Conservation (phyloP, 37 sponge, comb jelly and placozoan species). For the Halisarca cf. caerulea region DNA sequence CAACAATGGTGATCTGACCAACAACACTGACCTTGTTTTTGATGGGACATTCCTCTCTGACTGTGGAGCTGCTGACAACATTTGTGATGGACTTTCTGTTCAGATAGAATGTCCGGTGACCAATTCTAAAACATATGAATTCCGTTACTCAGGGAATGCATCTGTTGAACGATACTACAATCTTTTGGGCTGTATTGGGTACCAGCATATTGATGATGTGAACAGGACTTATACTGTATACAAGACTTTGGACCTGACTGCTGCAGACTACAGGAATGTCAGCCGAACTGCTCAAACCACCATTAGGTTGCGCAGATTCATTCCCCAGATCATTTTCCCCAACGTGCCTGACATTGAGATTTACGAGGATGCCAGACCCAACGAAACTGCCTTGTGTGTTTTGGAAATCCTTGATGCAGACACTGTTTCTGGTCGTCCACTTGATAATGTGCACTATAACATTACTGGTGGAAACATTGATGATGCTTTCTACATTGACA, state of each 20-base stretch:
- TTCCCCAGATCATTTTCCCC: constrained; percentile 20
- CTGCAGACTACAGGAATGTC: constrained; percentile 40
- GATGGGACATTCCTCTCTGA: constrained; percentile 50
- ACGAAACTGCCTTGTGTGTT: constrained; percentile 15
- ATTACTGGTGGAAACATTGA: constrained; percentile 50
- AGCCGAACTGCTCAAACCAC: constrained; percentile 39
- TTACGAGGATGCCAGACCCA: constrained; percentile 67
- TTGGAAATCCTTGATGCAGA: constrained; percentile 31
- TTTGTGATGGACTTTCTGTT: constrained; percentile 66
- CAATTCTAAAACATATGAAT: constrained; percentile 51
- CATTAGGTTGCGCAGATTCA: constrained; percentile 36
- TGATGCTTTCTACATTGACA: constrained; percentile 54
- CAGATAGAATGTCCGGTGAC: constrained; percentile 39
- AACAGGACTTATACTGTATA: background rate
- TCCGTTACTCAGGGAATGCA: constrained; percentile 38
- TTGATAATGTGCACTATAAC: constrained; percentile 17
- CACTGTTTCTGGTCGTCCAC: constrained; percentile 31
- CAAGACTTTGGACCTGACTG: constrained; percentile 45
- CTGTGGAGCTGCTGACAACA: constrained; percentile 45
- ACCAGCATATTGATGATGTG: constrained; percentile 37
- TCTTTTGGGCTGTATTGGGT: constrained; percentile 68
- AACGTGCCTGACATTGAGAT: constrained; percentile 36
- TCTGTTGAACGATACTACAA: constrained; percentile 42
- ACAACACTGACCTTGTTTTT: constrained; percentile 13
- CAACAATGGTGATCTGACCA: constrained; percentile 7